Base-by-base conservation (phyloP, 37 sponge, comb jelly and placozoan species). In the Cladorhizidae sp. region DNA sequence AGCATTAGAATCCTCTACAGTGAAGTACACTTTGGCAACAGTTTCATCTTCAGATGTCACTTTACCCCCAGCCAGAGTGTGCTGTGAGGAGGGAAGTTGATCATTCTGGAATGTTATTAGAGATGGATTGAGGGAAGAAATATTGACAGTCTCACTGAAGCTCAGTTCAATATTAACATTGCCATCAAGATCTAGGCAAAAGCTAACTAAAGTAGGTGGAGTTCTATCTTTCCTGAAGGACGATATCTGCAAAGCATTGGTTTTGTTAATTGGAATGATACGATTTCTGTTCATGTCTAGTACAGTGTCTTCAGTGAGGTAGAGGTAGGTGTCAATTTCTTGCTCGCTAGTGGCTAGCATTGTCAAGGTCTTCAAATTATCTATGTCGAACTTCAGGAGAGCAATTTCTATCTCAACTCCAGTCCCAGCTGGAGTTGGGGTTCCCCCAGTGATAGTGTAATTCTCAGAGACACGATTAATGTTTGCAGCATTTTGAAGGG, bases 121-220 rank as follows among this genome's bases (percentile, higher is more conserved):
- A 5, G 83, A 43, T 58, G 93, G 87, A 29, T 79, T 39, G 12
- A 96, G 59, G 23, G 97, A 96, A 26, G 83, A 57, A 1, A 83
- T 79, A 62, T 96, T 96, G 26, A 96, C 84, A 40, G 93, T 90
- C 54, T 96, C 97, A 28, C 91, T 84, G 80, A 96, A 96, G 20
- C 89, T 90, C 31, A 96, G 85, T 61, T 81, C 70, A 17, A 96
- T 80, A 59, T 61, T 75, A 2, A 85, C 62, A 0, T 75, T 38
- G 20, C 65, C 72, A 67, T 90, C 81, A 79, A 93, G 79, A 76
- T 93, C 89, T 1, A 93, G 83, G 40, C 89, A 85, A 62, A 63
- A 96, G 26, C 51, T 49, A 12, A 96, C 80, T 1, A 96, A 6
- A 40, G 57, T 72, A 15, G 97, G 97, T 32, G 86, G 76, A 22